Evolutionary conservation across 2,113 vertebrate genomes (phyloP).

Genomic region (Lophius piscatorius): DNA sequence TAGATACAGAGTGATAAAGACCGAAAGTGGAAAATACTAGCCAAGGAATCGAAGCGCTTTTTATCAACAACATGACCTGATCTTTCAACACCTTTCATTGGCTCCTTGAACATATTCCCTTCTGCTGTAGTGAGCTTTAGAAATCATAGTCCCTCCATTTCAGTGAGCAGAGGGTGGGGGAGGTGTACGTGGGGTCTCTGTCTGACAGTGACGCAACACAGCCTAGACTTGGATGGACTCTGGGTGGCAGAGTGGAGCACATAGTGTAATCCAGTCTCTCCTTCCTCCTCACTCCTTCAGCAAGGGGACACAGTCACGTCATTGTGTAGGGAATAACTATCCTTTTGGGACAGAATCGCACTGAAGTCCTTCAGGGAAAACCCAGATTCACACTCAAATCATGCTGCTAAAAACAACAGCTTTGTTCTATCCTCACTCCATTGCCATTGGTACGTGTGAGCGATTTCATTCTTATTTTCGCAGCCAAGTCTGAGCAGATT

Average conservation of each 20-base stretch:
- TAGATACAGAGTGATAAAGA: neutral
- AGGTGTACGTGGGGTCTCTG: slow-evolving; percentile 56
- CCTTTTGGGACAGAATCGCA: slow-evolving; percentile 58
- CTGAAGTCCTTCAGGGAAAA: slow-evolving; percentile 65
- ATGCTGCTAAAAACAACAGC: slow-evolving; percentile 27
- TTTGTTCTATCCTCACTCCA: slow-evolving; percentile 42
- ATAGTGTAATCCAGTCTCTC: slow-evolving; percentile 52
- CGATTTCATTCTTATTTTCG: slow-evolving; percentile 49
- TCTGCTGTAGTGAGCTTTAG: slow-evolving; percentile 25
- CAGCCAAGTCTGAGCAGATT: slow-evolving; percentile 36
- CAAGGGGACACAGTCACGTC: slow-evolving; percentile 69
- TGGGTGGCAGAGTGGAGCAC: slow-evolving; percentile 74
- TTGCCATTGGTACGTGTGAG: slow-evolving; percentile 14
- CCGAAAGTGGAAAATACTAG: neutral
- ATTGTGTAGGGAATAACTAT: slow-evolving; percentile 66
- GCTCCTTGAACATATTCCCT: slow-evolving; percentile 22
- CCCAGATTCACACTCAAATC: slow-evolving; percentile 50
- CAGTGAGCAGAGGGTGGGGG: slow-evolving; percentile 61
- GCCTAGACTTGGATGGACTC: slow-evolving; percentile 59
- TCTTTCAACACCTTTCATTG: slow-evolving; percentile 12
- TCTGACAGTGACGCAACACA: slow-evolving; percentile 71
- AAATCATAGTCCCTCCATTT: slow-evolving; percentile 53
- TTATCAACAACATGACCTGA: neutral
- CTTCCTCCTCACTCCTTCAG: slow-evolving; percentile 46
- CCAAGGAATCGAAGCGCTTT: slow-evolving; percentile 16